Percentiles rank a stretch among this genome's conserved stretches.
Conservation (phyloP, 2,797 vertebrate species). For the Spondyliosoma cantharus region DNA sequence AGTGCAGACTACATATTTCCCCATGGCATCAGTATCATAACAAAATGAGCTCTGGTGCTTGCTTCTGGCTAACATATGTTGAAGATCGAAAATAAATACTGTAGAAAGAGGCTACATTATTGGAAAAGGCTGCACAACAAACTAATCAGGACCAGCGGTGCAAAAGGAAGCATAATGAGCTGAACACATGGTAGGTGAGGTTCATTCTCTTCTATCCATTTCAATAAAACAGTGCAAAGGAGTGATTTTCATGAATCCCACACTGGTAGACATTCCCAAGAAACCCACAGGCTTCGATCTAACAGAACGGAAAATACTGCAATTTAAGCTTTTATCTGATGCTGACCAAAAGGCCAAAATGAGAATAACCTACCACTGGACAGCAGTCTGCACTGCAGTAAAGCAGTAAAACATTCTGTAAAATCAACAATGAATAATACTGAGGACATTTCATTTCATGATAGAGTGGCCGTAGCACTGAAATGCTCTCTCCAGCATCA, state of each 20-base stretch:
- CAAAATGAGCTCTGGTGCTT: background rate
- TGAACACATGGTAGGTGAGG: background rate
- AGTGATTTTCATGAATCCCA: background rate
- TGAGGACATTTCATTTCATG: background rate
- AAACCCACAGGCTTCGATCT: background rate
- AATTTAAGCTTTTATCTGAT: background rate
- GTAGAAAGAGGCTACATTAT: background rate
- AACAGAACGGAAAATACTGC: background rate
- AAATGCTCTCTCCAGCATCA: constrained; percentile 5
- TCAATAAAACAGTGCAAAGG: constrained; percentile 5
- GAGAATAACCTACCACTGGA: background rate
- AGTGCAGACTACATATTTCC: constrained; percentile 6
- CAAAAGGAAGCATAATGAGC: constrained; percentile 6
- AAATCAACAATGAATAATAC: background rate
- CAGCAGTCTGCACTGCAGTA: background rate
- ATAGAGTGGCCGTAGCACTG: background rate
- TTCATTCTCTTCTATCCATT: constrained; percentile 3
- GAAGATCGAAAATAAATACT: background rate
- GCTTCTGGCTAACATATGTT: background rate
- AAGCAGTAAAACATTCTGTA: too few relatives aligned
- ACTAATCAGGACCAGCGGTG: constrained; percentile 3
- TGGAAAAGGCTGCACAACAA: constrained; percentile 1
- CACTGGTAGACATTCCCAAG: background rate
- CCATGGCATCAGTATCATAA: background rate
- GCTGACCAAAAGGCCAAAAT: background rate